phyloP scores from a whole-genome alignment of 2,888 invertebrate genomes.

The Philopedon plagiatum region DNA sequence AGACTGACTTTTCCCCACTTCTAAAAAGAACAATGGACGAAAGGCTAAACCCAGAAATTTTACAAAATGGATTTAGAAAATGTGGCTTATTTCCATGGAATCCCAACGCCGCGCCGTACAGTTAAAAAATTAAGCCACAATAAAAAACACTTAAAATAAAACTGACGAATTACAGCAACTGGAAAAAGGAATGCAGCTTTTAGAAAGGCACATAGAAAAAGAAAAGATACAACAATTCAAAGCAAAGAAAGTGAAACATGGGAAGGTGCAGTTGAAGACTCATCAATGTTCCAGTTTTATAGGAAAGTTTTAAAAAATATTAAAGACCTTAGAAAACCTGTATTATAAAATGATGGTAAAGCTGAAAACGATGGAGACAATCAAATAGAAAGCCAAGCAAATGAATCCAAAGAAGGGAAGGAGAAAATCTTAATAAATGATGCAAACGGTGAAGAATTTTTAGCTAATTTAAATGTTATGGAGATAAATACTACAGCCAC shows the following conservation, averaged over 20 bases:
- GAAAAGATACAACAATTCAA: background rate
- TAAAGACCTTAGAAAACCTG: background rate
- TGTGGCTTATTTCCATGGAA: conserved; percentile 7
- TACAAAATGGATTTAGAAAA: background rate
- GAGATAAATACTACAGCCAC: too few species aligned
- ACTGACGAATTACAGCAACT: background rate
- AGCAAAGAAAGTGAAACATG: background rate
- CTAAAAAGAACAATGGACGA: background rate
- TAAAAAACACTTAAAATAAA: background rate
- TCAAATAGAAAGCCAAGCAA: too few species aligned
- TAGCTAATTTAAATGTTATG: too few species aligned
- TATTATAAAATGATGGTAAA: background rate
- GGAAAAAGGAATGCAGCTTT: background rate
- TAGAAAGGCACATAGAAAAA: background rate
- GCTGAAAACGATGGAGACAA: background rate
- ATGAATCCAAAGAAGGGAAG: background rate
- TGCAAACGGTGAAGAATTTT: background rate
- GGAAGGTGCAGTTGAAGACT: background rate
- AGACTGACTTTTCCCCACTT: background rate
- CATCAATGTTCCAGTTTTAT: background rate
- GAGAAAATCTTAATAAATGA: background rate
- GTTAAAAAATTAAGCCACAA: background rate
- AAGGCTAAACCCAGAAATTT: background rate
- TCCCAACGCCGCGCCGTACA: background rate
- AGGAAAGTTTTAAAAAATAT: too few species aligned